Percentiles rank a stretch among this genome's conserved stretches.
Conservation (phyloP, 1,140 invertebrate species). For the Scylla paramamosain region DNA sequence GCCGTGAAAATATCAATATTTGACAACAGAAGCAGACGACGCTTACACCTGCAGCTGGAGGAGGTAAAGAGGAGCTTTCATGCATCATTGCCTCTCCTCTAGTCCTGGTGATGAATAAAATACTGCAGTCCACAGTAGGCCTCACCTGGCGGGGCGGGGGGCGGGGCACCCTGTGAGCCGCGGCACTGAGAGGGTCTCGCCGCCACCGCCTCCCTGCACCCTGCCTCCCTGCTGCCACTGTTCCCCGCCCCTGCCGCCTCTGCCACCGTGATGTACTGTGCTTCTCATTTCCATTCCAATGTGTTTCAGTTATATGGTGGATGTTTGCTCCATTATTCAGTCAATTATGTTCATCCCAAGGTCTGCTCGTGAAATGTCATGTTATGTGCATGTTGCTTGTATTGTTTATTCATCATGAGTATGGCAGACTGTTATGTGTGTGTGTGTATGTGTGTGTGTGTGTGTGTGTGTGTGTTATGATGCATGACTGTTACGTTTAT, state of each 20-base stretch:
- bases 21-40: slow-evolving; percentile 63
- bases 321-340: too few relatives aligned
- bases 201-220: background rate
- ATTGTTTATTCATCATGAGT: background rate
- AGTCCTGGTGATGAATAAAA: background rate
- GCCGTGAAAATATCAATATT: slow-evolving; percentile 65
- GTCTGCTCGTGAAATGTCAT: too few relatives aligned
- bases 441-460: background rate
- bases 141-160: background rate
- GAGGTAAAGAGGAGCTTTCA: slow-evolving; percentile 33
- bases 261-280: too few relatives aligned
- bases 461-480: too few relatives aligned
- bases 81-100: background rate
- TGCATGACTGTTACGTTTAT: too few relatives aligned
- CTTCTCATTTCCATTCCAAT: too few relatives aligned
- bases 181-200: background rate
- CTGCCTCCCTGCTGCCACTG: too few relatives aligned
- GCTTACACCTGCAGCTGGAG: slow-evolving; percentile 42
- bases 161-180: background rate
- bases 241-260: too few relatives aligned
- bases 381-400: too few relatives aligned
- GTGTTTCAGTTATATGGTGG: too few relatives aligned
- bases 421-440: background rate
- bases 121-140: background rate
- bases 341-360: too few relatives aligned